phyloP scores from a whole-genome alignment of 2,888 invertebrate genomes.

The Latheticus oryzae region DNA sequence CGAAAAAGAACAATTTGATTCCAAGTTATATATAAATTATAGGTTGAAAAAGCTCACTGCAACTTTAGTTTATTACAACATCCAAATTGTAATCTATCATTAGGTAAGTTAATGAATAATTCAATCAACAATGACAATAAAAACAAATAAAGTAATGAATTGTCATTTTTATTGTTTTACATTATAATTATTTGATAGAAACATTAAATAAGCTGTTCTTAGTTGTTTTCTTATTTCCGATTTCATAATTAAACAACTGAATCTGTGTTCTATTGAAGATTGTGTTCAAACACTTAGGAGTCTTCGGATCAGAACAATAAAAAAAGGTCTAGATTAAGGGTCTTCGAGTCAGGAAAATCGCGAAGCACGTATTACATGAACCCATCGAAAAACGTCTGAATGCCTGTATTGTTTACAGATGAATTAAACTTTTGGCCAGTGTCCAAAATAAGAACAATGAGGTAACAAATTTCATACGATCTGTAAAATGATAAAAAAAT shows the following conservation, averaged over 20 bases:
- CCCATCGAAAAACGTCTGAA: slow-evolving; percentile 33
- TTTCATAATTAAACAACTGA: slow-evolving; percentile 31
- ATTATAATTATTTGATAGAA: too few relatives aligned
- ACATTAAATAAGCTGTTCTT: too few relatives aligned
- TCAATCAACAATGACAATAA: slow-evolving; percentile 6
- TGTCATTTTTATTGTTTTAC: too few relatives aligned
- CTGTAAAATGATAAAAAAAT: too few relatives aligned
- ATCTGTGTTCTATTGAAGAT: slow-evolving; percentile 31
- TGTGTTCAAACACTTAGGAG: slow-evolving; percentile 31
- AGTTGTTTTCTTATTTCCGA: slow-evolving; percentile 9
- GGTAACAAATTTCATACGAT: slow-evolving; percentile 31
- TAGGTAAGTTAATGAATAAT: neutral
- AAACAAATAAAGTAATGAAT: too few relatives aligned
- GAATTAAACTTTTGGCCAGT: slow-evolving; percentile 36
- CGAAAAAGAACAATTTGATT: neutral
- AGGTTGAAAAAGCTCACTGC: too few relatives aligned
- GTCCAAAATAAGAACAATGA: slow-evolving; percentile 33
- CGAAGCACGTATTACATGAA: slow-evolving; percentile 43
- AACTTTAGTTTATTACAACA: too few relatives aligned
- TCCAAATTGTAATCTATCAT: too few relatives aligned
- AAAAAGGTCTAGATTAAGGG: slow-evolving; percentile 35
- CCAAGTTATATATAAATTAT: too few relatives aligned
- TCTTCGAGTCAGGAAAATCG: slow-evolving; percentile 40
- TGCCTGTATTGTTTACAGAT: slow-evolving; percentile 42
- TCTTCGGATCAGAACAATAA: slow-evolving; percentile 36